Conservation (phyloP, 2,113 vertebrate species). For the Corynorhinus townsendii region DNA sequence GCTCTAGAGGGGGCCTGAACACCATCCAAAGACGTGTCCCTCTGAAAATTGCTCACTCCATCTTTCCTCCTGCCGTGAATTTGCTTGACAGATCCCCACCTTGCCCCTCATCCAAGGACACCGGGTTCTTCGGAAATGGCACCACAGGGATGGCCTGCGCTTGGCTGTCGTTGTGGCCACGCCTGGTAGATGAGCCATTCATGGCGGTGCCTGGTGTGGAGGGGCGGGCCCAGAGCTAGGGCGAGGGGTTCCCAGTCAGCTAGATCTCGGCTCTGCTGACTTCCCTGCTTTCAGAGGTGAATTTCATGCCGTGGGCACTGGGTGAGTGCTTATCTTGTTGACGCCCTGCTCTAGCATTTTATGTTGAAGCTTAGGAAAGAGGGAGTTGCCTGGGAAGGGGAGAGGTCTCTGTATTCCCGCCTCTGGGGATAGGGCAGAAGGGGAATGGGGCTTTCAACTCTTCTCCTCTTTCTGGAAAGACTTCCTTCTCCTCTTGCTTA, state of each 20-base stretch:
- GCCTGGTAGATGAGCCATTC: neutral
- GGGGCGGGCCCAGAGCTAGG: neutral
- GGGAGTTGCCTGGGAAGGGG: neutral
- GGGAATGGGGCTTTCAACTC: neutral
- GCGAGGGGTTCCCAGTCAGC: accelerated
- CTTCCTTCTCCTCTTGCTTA: neutral
- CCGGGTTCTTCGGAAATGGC: neutral
- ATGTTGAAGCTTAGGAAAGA: neutral
- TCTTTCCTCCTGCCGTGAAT: neutral
- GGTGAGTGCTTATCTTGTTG: neutral
- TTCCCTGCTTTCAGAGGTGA: neutral
- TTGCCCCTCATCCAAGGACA: neutral
- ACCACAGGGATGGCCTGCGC: neutral
- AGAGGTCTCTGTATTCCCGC: neutral
- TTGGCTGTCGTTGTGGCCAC: neutral
- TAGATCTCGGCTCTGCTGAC: neutral
- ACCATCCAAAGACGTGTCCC: neutral
- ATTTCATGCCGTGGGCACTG: neutral
- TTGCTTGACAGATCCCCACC: neutral
- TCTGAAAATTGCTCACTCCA: neutral
- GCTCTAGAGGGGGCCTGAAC: neutral
- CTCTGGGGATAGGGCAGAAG: neutral
- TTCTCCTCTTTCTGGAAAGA: neutral
- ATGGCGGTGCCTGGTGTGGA: neutral
- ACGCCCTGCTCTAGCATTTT: neutral